A percentile compares a stretch with the other conserved stretches of the same genome.
phyloP scores from a whole-genome alignment of 2,113 vertebrate genomes.

The Archilochus colubris region DNA sequence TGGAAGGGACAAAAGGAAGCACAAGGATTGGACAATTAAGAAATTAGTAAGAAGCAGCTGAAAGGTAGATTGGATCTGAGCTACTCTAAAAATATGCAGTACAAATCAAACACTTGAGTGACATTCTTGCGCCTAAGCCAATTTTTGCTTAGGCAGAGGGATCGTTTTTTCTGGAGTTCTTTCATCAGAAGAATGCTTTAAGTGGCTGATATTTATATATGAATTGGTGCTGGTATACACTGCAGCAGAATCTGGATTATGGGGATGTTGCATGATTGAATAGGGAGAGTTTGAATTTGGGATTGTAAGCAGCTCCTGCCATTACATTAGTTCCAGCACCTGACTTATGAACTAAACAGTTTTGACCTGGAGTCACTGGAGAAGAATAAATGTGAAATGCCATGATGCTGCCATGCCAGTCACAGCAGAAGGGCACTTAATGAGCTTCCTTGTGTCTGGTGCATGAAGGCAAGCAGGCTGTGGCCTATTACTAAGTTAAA shows the following conservation, averaged over 20 bases:
- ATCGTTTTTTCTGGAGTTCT: not conserved
- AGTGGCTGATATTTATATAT: not conserved
- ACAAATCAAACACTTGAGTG: not conserved
- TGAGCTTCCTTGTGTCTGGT: not conserved
- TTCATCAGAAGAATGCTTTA: not conserved
- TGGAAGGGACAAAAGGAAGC: not conserved
- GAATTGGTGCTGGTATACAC: not conserved
- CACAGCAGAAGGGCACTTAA: not conserved
- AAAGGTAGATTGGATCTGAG: not conserved
- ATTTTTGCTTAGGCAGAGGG: not conserved
- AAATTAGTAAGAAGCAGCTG: not conserved
- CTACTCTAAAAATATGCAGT: not conserved
- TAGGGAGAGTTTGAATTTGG: constrained; percentile 27
- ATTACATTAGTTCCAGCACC: not conserved
- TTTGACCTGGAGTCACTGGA: not conserved
- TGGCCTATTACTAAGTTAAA: constrained; percentile 12
- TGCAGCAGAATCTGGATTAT: not conserved
- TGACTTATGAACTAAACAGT: not conserved
- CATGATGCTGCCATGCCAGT: not conserved
- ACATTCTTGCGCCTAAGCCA: not conserved
- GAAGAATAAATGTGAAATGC: not conserved
- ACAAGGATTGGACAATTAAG: not conserved
- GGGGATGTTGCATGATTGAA: not conserved
- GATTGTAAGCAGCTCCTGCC: not conserved
- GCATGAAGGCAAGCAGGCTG: not conserved